Conservation (phyloP, 2,113 vertebrate species). For the Thunnus thynnus region DNA sequence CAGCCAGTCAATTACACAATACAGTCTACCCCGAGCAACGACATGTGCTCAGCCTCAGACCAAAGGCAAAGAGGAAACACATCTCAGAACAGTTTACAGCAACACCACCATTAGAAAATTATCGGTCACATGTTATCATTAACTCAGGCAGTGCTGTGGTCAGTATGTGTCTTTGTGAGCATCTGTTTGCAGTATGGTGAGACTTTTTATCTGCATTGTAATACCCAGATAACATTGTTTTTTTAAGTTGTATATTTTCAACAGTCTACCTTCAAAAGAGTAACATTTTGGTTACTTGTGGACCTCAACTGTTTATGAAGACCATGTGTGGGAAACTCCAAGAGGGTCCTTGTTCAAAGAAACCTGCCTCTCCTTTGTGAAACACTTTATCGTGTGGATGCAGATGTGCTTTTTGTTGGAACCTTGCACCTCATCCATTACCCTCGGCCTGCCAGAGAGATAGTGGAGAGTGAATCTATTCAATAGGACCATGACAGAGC, state of each 20-base stretch:
- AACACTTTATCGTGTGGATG: slow-evolving; percentile 81
- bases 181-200: not conserved
- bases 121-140: slow-evolving; percentile 40
- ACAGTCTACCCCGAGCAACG: slow-evolving; percentile 75
- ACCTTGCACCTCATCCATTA: slow-evolving; percentile 87
- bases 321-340: slow-evolving; percentile 79
- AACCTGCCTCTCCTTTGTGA: slow-evolving; percentile 81
- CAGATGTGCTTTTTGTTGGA: slow-evolving; percentile 89
- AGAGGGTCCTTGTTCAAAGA: slow-evolving; percentile 80
- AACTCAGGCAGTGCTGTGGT: not conserved
- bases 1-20: slow-evolving; percentile 84
- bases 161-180: not conserved
- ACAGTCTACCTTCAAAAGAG: slow-evolving; percentile 11
- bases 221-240: not conserved
- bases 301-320: slow-evolving; percentile 72
- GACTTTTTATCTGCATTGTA: not conserved
- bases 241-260: slow-evolving; percentile 22
- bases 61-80: slow-evolving; percentile 55
- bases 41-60: slow-evolving; percentile 75
- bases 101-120: slow-evolving; percentile 27
- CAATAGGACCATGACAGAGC: slow-evolving; percentile 84
- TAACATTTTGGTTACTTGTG: slow-evolving; percentile 46
- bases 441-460: slow-evolving; percentile 82
- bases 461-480: slow-evolving; percentile 84
- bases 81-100: slow-evolving; percentile 41